These are phyloP conservation scores for Dinomys branickii DNA, from an alignment of 2,113 vertebrate genomes.

Conservation along the genomic window DNA sequence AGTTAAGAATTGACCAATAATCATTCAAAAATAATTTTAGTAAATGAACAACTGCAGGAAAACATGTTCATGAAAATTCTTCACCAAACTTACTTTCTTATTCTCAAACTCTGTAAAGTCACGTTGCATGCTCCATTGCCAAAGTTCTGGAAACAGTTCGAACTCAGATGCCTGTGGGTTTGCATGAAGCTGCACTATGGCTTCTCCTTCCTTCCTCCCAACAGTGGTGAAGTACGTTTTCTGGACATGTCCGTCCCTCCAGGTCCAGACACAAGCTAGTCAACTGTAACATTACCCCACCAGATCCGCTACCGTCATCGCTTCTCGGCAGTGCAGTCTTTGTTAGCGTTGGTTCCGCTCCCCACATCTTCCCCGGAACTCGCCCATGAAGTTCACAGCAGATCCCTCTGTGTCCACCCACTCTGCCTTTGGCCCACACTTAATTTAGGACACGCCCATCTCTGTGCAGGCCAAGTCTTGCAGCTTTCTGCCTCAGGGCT, in stretches of 20 bases:
- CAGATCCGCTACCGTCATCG: background rate
- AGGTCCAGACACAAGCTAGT: background rate
- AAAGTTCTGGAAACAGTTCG: background rate
- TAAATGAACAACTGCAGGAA: background rate
- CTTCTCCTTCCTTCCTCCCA: background rate
- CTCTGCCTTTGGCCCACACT: background rate
- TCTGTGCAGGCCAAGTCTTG: background rate
- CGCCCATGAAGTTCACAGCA: background rate
- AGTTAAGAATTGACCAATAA: background rate
- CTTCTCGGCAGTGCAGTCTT: background rate
- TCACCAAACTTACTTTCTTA: background rate
- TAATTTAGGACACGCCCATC: background rate
- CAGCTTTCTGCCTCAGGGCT: background rate
- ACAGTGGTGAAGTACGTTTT: background rate
- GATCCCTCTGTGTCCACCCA: background rate
- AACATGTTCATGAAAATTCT: background rate
- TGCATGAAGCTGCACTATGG: background rate
- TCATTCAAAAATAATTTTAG: background rate
- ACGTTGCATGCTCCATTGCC: background rate
- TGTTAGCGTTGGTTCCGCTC: background rate
- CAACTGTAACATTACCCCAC: background rate
- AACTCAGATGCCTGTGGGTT: background rate
- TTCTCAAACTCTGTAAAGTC: background rate
- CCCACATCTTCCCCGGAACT: background rate
- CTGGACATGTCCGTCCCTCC: background rate